Percentiles rank a stretch among this genome's conserved stretches.
Conservation (phyloP, 1,140 invertebrate genomes). For the Proctacanthus coquilletti region DNA sequence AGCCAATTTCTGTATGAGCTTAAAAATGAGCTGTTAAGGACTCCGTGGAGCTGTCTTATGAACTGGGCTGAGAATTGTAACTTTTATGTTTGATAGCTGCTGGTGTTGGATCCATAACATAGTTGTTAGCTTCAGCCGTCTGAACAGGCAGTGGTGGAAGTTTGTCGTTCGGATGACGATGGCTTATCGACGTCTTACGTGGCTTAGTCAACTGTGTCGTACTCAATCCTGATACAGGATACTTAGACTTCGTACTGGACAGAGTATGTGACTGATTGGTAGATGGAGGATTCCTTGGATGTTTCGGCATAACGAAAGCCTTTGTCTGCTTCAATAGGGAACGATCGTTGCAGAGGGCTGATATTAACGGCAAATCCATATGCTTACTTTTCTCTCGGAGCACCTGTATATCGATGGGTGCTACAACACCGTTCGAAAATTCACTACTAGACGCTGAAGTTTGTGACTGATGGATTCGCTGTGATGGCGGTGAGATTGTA, state of each 20-base stretch:
- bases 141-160: conserved; percentile 29
- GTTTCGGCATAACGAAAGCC: conserved; percentile 58
- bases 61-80: conserved; percentile 15
- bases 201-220: conserved; percentile 41
- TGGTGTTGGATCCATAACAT: conserved; percentile 25
- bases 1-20: too few relatives aligned
- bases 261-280: neutral
- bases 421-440: too few relatives aligned
- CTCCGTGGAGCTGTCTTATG: too few relatives aligned
- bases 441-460: neutral
- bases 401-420: conserved; percentile 58
- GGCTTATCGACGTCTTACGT: conserved; percentile 37
- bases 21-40: too few relatives aligned
- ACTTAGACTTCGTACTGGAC: conserved; percentile 32
- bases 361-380: conserved; percentile 72
- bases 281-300: conserved; percentile 21
- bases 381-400: conserved; percentile 74
- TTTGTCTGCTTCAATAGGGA: conserved; percentile 72
- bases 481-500: conserved; percentile 4
- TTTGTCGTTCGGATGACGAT: conserved; percentile 43
- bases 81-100: conserved; percentile 22
- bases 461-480: conserved; percentile 9
- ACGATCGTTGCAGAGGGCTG: conserved; percentile 76
- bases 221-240: conserved; percentile 44
- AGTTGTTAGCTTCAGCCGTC: conserved; percentile 27